A percentile compares a stretch with the other conserved stretches of the same genome.
phyloP scores from a whole-genome alignment of 2,888 invertebrate genomes.

The Hanleya hanleyi region DNA sequence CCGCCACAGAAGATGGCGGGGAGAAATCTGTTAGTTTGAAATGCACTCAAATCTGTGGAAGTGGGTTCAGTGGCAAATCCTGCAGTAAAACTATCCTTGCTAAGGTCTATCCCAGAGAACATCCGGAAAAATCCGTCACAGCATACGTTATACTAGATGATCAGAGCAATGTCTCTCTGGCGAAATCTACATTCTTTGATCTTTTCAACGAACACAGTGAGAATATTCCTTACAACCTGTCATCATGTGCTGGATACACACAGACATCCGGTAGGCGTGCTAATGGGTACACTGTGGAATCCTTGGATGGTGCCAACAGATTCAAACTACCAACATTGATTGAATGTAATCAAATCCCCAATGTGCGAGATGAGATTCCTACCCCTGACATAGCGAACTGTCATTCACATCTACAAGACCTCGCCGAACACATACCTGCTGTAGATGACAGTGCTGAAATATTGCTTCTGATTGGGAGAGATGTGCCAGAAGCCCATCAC shows the following conservation, averaged over 20 bases:
- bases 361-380: no score
- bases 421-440: no score
- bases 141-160: neutral
- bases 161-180: constrained; percentile 7
- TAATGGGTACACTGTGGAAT: constrained; percentile 19
- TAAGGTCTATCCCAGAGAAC: constrained; percentile 4
- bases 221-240: constrained; percentile 8
- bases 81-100: constrained; percentile 18
- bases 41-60: constrained; percentile 20
- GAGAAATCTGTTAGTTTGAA: neutral
- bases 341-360: no score
- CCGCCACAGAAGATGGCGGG: neutral
- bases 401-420: no score
- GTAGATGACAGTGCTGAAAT: no score
- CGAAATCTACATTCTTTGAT: neutral
- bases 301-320: constrained; percentile 20
- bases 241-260: neutral
- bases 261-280: constrained; percentile 8
- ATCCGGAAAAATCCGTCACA: constrained; percentile 7
- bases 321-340: no score
- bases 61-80: constrained; percentile 20
- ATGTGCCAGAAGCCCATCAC: no score
- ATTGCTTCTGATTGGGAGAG: no score
- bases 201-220: neutral
- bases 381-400: no score